A percentile compares a stretch with the other conserved stretches of the same genome.
These are phyloP conservation scores for Paraplagusia blochii DNA, from an alignment of 2,113 vertebrate species.

Conservation along the genomic window DNA sequence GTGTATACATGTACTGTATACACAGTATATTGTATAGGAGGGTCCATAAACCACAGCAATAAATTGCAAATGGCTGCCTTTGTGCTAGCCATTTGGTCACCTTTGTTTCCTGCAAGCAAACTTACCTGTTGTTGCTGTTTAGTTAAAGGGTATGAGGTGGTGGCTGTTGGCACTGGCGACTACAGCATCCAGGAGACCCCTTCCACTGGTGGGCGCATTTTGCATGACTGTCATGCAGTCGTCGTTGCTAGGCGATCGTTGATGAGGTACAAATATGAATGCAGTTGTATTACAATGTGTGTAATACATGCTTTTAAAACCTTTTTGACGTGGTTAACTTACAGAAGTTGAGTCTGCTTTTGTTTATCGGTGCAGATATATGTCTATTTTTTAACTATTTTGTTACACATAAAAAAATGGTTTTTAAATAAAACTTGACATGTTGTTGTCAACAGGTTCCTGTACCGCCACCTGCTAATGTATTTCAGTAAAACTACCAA, in stretches of 20 bases:
- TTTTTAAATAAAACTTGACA: neutral
- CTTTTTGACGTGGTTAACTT: neutral
- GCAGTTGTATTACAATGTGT: too few relatives aligned
- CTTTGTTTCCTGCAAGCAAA: too few relatives aligned
- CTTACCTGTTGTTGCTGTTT: neutral
- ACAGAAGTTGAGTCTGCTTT: neutral
- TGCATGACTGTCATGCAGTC: constrained; percentile 88
- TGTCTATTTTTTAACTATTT: neutral
- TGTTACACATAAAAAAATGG: neutral
- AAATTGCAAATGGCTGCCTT: too few relatives aligned
- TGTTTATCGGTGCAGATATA: neutral
- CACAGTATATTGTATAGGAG: too few relatives aligned
- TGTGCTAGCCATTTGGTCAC: too few relatives aligned
- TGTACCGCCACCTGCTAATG: constrained; percentile 89
- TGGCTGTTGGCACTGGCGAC: constrained; percentile 89
- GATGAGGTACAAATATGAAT: constrained; percentile 75
- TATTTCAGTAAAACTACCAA: constrained; percentile 83
- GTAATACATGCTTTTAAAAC: too few relatives aligned
- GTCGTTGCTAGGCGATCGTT: constrained; percentile 88
- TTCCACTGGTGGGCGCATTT: constrained; percentile 75
- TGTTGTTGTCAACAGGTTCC: constrained; percentile 60
- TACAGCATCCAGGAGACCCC: constrained; percentile 77
- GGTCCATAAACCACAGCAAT: too few relatives aligned
- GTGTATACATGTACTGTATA: too few relatives aligned
- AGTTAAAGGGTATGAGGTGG: constrained; percentile 78